Base-by-base conservation (phyloP, 2,888 invertebrate species). In the Eutolmus rufibarbis region DNA sequence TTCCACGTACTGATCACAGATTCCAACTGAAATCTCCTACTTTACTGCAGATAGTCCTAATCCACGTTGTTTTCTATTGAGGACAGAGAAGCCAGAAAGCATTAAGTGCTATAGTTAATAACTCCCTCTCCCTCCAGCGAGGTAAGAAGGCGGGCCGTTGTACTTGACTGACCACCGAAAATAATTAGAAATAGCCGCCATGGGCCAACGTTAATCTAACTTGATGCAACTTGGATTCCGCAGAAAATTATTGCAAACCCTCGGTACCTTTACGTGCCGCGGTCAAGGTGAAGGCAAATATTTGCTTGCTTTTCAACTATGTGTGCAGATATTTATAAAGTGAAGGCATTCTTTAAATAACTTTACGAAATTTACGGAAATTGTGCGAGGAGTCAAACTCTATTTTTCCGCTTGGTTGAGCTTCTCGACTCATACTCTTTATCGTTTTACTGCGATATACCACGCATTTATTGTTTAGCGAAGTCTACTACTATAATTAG, bases 61-160 rank as follows among this genome's bases (percentile, higher is more conserved):
- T 51, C 51, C 51, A 51, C 7, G n/a, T 51, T 51, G 19, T n/a
- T 23, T 14, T 19, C 46, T 43, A 84, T 37, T 28, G 84, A 84
- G 74, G 40, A 74, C 84, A 28, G 74, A 43, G 23, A 37, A 84
- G 40, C 23, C 16, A 84, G 74, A 84, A 84, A 84, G 84, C 84
- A 84, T 57, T 51, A 51, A 57, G 34, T 28, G 12, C 57, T 82
- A n/a, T n/a, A 5, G 51, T 19, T 51, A 34, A 57, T n/a, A 14
- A n/a, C 19, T 57, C n/a, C 51, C 51, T 34, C 34, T 19, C 9
- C 46, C 28, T n/a, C 79, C 43, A 28, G 51, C n/a, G 56, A 56
- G 57, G n/a, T 46, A 4, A n/a, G 51, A 16, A 51, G 51, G 51
- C 74, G 28, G 74, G 56, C 23, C 37, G 84, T 82, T 56, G 8